phyloP scores from a whole-genome alignment of 37 sponge, comb jelly and placozoan species.

The Crambe crambe region DNA sequence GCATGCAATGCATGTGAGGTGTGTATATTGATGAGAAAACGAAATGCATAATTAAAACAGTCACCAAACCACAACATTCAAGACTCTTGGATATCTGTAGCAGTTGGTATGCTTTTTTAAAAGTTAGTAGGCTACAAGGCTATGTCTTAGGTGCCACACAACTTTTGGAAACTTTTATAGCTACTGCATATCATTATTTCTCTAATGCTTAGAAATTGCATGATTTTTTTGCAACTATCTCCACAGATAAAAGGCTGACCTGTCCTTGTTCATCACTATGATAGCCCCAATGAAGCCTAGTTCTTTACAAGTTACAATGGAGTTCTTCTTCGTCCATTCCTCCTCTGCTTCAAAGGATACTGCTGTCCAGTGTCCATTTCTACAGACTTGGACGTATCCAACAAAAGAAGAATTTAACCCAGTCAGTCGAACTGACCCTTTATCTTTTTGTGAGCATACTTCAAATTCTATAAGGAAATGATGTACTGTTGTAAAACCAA shows the following conservation, averaged over 20 bases:
- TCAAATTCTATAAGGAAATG: not conserved
- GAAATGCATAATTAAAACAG: no score
- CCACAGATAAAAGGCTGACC: no score
- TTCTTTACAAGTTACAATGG: conserved; percentile 36
- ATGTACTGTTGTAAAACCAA: no score
- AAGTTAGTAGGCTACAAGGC: no score
- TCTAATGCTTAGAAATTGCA: no score
- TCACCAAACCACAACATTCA: no score
- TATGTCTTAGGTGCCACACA: no score
- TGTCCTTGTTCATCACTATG: not conserved
- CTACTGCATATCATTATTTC: no score
- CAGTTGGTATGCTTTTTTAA: no score
- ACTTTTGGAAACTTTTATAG: no score
- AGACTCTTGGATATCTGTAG: no score
- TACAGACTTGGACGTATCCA: conserved; percentile 32
- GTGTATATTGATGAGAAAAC: not conserved
- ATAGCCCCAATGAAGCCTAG: conserved; percentile 37
- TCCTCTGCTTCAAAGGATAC: not conserved
- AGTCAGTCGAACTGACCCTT: conserved; percentile 14
- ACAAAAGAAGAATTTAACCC: conserved; percentile 10
- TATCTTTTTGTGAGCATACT: not conserved
- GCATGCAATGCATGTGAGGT: not conserved
- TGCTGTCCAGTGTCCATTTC: conserved; percentile 14
- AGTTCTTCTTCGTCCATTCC: conserved; percentile 35
- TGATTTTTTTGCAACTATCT: no score